phyloP scores from a whole-genome alignment of 1,140 invertebrate genomes.

The Ips typographus region DNA sequence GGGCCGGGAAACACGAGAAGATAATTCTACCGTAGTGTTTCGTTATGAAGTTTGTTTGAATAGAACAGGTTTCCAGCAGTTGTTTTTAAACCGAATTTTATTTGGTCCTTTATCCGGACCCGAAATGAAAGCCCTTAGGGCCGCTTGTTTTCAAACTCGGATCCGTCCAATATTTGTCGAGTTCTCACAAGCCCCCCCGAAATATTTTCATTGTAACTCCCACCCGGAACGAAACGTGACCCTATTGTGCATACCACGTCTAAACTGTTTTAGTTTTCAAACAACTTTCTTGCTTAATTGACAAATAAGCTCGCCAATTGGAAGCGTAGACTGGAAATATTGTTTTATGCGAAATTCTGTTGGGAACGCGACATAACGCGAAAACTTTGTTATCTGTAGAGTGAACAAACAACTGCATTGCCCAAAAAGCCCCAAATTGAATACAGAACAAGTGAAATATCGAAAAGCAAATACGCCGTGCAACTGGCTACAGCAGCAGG shows the following conservation, averaged over 20 bases:
- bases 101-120: slow-evolving; percentile 26
- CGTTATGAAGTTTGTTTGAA: slow-evolving; percentile 35
- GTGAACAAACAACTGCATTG: neutral
- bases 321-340: no score
- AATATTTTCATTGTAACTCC: neutral
- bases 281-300: no score
- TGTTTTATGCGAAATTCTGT: no score
- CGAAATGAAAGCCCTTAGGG: slow-evolving; percentile 14
- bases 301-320: no score
- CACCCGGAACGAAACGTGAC: no score
- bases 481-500: slow-evolving; percentile 20
- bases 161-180: slow-evolving; percentile 13
- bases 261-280: no score
- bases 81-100: slow-evolving; percentile 31
- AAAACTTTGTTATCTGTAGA: neutral
- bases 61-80: slow-evolving; percentile 28
- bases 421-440: slow-evolving; percentile 11
- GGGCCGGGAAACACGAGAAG: slow-evolving; percentile 32
- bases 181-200: neutral
- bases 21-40: slow-evolving; percentile 32
- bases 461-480: slow-evolving; percentile 23
- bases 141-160: slow-evolving; percentile 20
- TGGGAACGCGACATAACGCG: no score
- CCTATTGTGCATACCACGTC: no score
- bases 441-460: slow-evolving; percentile 18